A percentile compares a stretch with the other conserved stretches of the same genome.
phyloP scores from a whole-genome alignment of 53 echinoderm and acorn worm species.

The Echinometra lucunter region DNA sequence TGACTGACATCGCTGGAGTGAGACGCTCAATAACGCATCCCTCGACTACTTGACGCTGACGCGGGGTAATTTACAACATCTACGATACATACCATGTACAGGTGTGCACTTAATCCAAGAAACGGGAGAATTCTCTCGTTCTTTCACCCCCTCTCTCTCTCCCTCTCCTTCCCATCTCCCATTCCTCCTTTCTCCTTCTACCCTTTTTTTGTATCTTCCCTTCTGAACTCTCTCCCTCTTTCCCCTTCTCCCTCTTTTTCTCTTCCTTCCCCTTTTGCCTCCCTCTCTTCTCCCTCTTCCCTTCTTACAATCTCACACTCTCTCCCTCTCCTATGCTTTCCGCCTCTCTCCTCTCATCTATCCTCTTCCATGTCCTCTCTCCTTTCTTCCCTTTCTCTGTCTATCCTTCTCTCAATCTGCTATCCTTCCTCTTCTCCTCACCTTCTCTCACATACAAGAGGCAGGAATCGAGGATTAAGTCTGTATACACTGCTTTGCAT shows the following conservation, averaged over 20 bases:
- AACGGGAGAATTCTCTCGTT: background rate
- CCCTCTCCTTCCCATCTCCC: background rate
- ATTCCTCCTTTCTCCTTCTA: background rate
- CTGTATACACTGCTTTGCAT: background rate
- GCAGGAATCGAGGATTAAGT: background rate
- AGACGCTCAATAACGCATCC: constrained; percentile 27
- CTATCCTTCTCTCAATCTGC: too few relatives aligned
- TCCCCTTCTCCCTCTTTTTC: background rate
- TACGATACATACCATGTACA: constrained; percentile 12
- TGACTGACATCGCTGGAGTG: constrained; percentile 53
- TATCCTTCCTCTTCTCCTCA: background rate
- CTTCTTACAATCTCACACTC: background rate
- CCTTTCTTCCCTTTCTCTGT: background rate
- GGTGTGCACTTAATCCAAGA: constrained; percentile 3
- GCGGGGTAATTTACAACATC: constrained; percentile 9
- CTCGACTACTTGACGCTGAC: background rate
- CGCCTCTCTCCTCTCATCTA: background rate
- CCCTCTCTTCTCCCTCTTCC: background rate
- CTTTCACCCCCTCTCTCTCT: background rate
- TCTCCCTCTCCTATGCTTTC: background rate
- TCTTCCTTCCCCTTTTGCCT: background rate
- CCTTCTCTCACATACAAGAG: background rate
- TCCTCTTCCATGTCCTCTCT: background rate
- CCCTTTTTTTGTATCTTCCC: background rate
- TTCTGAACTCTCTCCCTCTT: background rate